Percentiles rank a stretch among this genome's conserved stretches.
phyloP scores from a whole-genome alignment of 2,888 invertebrate genomes.

The Cephonodes hylas region DNA sequence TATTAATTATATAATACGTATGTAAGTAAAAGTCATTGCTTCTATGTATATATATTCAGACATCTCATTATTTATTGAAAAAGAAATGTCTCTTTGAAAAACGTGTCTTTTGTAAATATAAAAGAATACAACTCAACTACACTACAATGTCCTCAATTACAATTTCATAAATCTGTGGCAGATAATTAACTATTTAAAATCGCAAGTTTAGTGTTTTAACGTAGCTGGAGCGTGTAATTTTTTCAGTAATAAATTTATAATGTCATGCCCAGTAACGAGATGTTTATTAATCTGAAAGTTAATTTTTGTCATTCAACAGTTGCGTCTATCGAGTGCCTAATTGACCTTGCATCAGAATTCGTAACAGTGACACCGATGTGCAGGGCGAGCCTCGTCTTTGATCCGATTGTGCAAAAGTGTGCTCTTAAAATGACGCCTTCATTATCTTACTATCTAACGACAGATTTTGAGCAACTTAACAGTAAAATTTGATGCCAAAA shows the following conservation, averaged over 20 bases:
- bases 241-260: neutral
- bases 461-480: neutral
- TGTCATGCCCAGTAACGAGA: neutral
- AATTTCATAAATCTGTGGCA: no score
- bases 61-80: no score
- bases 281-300: constrained; percentile 4
- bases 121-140: no score
- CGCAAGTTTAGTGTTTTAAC: neutral
- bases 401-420: constrained; percentile 32
- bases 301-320: constrained; percentile 4
- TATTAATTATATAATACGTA: no score
- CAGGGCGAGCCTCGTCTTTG: constrained; percentile 26
- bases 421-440: constrained; percentile 26
- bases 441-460: neutral
- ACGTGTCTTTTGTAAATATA: no score
- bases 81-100: no score
- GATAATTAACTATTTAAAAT: no score
- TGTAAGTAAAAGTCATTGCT: no score
- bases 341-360: constrained; percentile 27
- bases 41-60: no score
- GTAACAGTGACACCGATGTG: constrained; percentile 27
- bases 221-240: neutral
- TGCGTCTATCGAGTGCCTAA: constrained; percentile 4
- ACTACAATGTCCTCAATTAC: no score
- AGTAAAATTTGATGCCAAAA: no score